These are phyloP conservation scores for Nymphalis polychloros DNA, from an alignment of 2,888 invertebrate species.

Conservation along the genomic window DNA sequence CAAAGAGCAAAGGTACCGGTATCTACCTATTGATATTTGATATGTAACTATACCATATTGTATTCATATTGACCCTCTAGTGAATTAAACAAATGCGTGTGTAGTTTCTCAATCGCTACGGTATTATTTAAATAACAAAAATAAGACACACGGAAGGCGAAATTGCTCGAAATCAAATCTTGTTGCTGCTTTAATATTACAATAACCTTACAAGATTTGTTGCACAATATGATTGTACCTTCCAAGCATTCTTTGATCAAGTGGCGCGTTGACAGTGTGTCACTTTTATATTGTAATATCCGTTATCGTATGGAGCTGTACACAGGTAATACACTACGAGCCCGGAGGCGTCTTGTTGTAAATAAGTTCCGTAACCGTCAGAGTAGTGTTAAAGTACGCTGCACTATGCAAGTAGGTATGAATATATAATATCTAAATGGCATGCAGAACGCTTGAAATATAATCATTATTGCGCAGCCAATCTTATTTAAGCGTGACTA, in stretches of 20 bases:
- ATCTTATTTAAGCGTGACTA: slow-evolving; percentile 82
- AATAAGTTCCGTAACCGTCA: slow-evolving; percentile 72
- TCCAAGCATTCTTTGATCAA: slow-evolving; percentile 78
- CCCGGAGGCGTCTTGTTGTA: background rate
- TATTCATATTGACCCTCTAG: slow-evolving; percentile 27
- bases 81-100: slow-evolving; percentile 62
- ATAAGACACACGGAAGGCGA: slow-evolving; percentile 77
- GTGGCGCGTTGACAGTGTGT: slow-evolving; percentile 70
- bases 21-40: slow-evolving; percentile 19
- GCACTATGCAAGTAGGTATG: slow-evolving; percentile 80
- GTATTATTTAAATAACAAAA: slow-evolving; percentile 67
- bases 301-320: slow-evolving; percentile 47
- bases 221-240: slow-evolving; percentile 81
- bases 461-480: slow-evolving; percentile 82
- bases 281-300: slow-evolving; percentile 78
- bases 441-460: slow-evolving; percentile 83
- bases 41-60: slow-evolving; percentile 3
- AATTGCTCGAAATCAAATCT: slow-evolving; percentile 73
- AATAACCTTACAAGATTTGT: slow-evolving; percentile 81
- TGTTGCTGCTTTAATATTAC: slow-evolving; percentile 81
- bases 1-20: slow-evolving; percentile 66
- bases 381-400: slow-evolving; percentile 76
- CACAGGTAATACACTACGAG: slow-evolving; percentile 45
- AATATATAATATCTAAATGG: slow-evolving; percentile 81
- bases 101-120: slow-evolving; percentile 73